phyloP scores from a whole-genome alignment of 2,797 vertebrate species.

The Crenuchus spilurus region DNA sequence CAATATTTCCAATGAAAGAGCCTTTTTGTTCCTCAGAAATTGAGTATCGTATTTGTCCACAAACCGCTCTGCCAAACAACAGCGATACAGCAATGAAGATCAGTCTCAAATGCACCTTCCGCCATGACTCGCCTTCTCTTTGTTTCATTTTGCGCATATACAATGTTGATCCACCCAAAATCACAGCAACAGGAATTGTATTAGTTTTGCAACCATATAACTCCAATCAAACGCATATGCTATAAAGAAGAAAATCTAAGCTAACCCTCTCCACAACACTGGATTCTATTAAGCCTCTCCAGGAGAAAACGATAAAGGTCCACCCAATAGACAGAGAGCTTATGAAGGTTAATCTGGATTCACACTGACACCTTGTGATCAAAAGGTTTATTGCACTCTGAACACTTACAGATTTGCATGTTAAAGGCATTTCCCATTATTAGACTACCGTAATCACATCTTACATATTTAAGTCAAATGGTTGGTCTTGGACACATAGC shows the following conservation, averaged over 20 bases:
- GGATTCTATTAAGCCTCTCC: no score
- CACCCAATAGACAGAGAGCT: no score
- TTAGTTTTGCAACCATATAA: background rate
- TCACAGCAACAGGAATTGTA: background rate
- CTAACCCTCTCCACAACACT: no score
- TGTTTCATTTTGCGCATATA: conserved; percentile 56
- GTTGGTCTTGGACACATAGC: no score
- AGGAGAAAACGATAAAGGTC: background rate
- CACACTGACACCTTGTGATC: conserved; percentile 49
- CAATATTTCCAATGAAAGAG: conserved; percentile 67
- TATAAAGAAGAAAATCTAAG: no score
- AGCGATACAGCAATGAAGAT: background rate
- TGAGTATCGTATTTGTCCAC: conserved; percentile 67
- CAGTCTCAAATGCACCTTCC: background rate
- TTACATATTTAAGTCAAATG: no score
- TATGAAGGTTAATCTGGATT: conserved; percentile 24
- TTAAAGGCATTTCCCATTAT: background rate
- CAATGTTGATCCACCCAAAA: background rate
- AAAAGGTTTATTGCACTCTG: background rate
- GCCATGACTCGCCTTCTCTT: conserved; percentile 47
- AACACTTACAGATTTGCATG: background rate
- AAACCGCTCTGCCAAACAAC: conserved; percentile 44
- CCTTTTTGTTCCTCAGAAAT: conserved; percentile 67
- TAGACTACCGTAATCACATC: no score
- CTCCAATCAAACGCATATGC: no score